Evolutionary conservation across 2,797 vertebrate genomes (phyloP).

Genomic region (Channallabes apus): DNA sequence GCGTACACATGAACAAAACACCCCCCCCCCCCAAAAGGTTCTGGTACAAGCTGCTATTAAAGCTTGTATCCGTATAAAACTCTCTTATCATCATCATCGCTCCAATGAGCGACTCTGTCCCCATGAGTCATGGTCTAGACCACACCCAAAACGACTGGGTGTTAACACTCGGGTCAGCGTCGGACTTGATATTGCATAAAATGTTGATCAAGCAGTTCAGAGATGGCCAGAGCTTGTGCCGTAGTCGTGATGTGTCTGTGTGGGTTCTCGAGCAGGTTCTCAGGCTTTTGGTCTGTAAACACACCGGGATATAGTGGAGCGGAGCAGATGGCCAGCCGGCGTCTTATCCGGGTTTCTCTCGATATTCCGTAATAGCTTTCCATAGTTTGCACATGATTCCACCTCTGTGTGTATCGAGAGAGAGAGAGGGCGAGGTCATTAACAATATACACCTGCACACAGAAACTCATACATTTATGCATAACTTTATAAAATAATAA

Average conservation of each 20-base stretch:
- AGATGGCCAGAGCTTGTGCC: not conserved
- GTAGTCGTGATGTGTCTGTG: not conserved
- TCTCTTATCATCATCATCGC: not conserved
- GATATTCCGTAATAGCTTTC: conserved; percentile 89
- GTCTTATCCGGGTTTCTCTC: conserved; percentile 79
- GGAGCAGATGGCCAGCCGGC: not conserved
- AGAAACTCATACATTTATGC: not conserved
- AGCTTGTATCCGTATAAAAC: conserved; percentile 1
- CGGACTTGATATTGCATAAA: not conserved
- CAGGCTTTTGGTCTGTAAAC: conserved; percentile 35
- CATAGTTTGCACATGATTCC: conserved; percentile 92
- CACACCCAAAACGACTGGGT: not conserved
- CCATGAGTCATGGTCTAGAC: not conserved
- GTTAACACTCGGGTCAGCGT: not conserved
- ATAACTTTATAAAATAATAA: not conserved
- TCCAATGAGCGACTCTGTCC: not conserved
- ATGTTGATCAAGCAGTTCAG: not conserved
- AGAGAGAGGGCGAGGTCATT: not conserved
- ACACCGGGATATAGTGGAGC: not conserved
- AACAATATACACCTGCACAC: not conserved
- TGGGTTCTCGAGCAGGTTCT: conserved; percentile 17
- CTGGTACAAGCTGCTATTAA: not conserved
- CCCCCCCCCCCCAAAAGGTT: not conserved
- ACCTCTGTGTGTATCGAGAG: conserved; percentile 74
- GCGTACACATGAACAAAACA: not conserved